Evolutionary conservation across 1,140 invertebrate species (phyloP).

Genomic region (Eumaeus atala): DNA sequence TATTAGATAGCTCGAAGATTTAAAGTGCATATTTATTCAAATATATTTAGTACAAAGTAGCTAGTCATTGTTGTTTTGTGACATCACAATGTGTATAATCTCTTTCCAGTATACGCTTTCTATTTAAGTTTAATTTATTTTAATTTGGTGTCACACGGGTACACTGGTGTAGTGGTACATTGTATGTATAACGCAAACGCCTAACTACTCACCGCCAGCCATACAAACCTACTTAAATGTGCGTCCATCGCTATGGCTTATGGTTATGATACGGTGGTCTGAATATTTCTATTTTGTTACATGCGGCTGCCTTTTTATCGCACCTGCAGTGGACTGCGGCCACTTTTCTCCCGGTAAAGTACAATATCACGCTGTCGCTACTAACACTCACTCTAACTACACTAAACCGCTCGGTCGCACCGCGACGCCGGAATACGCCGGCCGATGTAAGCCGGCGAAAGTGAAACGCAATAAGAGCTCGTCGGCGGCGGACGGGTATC

Average conservation of each 20-base stretch:
- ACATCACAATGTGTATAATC: slow-evolving; percentile 10
- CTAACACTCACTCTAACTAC: slow-evolving; percentile 70
- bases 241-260: neutral
- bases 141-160: slow-evolving; percentile 10
- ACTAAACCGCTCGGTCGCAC: slow-evolving; percentile 47
- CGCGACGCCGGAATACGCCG: slow-evolving; percentile 45
- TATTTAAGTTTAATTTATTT: slow-evolving; percentile 9
- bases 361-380: slow-evolving; percentile 77
- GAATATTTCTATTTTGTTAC: slow-evolving; percentile 74
- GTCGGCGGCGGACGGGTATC: slow-evolving; percentile 57
- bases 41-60: slow-evolving; percentile 60
- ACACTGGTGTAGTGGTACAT: slow-evolving; percentile 8
- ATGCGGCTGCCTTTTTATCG: slow-evolving; percentile 74
- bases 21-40: slow-evolving; percentile 25
- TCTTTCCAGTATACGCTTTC: slow-evolving; percentile 14
- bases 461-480: slow-evolving; percentile 72
- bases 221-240: neutral
- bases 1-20: slow-evolving; percentile 25
- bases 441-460: slow-evolving; percentile 48
- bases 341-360: slow-evolving; percentile 78
- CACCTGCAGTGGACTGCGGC: slow-evolving; percentile 77
- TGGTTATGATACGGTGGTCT: slow-evolving; percentile 35
- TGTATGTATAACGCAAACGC: neutral
- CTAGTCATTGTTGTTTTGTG: slow-evolving; percentile 53
- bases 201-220: neutral